Evolutionary conservation across 2,113 vertebrate genomes (phyloP).

Genomic region (Centrocercus urophasianus): DNA sequence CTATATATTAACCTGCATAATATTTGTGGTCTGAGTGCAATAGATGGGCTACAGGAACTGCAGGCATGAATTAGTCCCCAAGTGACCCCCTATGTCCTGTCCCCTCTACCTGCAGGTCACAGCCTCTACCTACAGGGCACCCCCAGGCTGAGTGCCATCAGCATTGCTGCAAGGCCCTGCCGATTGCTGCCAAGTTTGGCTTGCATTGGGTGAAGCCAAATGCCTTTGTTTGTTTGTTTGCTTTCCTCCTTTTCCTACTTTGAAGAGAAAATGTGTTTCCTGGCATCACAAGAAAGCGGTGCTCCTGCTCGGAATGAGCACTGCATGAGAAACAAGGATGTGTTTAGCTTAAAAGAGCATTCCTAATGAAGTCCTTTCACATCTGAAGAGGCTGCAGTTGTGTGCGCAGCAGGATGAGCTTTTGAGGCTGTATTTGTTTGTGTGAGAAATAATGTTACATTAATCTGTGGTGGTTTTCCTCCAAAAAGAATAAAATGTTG

Average conservation of each 20-base stretch:
- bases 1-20: background rate
- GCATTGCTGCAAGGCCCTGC: too few relatives aligned
- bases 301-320: background rate
- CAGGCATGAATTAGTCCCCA: background rate
- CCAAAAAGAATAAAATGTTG: conserved; percentile 17
- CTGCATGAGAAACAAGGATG: background rate
- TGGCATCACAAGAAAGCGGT: background rate
- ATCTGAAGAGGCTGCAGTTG: background rate
- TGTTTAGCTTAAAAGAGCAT: conserved; percentile 52
- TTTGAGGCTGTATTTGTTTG: background rate
- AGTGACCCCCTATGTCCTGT: background rate
- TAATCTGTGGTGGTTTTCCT: background rate
- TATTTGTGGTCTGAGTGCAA: background rate
- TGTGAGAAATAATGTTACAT: conserved; percentile 8
- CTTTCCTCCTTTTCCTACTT: background rate
- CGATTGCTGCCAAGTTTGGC: background rate
- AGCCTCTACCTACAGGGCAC: background rate
- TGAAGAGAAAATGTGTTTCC: background rate
- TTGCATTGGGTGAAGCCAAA: background rate
- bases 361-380: background rate
- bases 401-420: background rate
- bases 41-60: too few relatives aligned
- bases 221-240: background rate
- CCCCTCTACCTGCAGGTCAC: background rate
- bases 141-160: background rate